Conservation (phyloP, 1,140 invertebrate species). For the Drosophila repleta region DNA sequence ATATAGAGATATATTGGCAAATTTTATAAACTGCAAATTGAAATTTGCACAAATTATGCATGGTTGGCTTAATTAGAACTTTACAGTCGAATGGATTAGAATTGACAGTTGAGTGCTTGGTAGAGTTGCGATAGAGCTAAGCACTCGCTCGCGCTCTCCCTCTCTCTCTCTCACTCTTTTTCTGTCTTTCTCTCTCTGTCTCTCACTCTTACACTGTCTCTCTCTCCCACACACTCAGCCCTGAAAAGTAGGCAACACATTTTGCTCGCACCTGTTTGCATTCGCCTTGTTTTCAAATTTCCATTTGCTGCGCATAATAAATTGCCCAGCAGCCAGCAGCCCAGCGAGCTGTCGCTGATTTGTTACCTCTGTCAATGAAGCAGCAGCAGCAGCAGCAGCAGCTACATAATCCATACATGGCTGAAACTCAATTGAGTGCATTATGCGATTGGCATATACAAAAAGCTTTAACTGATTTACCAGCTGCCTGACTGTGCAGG, state of each 20-base stretch:
- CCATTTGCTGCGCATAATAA: constrained; percentile 58
- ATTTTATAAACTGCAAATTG: constrained; percentile 1
- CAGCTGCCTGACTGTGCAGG: constrained; percentile 42
- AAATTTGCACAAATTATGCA: constrained; percentile 32
- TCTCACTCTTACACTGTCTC: background rate
- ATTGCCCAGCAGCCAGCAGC: constrained; percentile 17
- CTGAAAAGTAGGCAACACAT: constrained; percentile 7
- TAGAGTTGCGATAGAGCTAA: constrained; percentile 7
- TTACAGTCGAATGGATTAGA: constrained; percentile 44
- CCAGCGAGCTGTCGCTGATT: constrained; percentile 33
- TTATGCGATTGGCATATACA: constrained; percentile 45
- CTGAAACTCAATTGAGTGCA: constrained; percentile 74
- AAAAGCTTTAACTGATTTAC: constrained; percentile 4
- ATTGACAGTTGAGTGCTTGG: constrained; percentile 35
- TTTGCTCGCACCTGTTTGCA: background rate
- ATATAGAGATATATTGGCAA: too few species aligned
- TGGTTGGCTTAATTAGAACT: constrained; percentile 46
- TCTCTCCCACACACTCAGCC: background rate
- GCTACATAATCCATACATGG: constrained; percentile 32
- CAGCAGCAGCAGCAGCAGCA: background rate
- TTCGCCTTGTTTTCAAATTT: constrained; percentile 35
- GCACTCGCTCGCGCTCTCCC: too few species aligned
- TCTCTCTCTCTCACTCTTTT: background rate
- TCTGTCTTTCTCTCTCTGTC: background rate
- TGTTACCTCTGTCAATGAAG: constrained; percentile 28